Percentiles rank a stretch among this genome's conserved stretches.
Conservation (phyloP, 1,140 invertebrate species). For the Lucilia cuprina region DNA sequence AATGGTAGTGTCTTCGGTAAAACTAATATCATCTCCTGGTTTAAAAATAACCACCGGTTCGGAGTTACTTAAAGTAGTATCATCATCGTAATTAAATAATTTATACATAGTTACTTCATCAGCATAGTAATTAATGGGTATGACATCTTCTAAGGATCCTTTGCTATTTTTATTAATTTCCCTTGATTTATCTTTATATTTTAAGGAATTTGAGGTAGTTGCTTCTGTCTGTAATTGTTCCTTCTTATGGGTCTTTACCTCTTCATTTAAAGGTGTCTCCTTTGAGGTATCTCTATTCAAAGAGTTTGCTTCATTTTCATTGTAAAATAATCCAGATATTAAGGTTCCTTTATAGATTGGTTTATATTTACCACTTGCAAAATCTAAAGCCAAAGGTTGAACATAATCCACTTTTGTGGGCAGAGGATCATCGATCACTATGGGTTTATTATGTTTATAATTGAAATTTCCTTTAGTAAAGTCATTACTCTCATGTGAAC, state of each 20-base stretch:
- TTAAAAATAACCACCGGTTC: constrained; percentile 39
- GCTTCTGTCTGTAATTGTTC: too few relatives aligned
- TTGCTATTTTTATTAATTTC: neutral
- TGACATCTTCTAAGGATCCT: neutral
- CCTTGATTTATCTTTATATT: too few relatives aligned
- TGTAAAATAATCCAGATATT: neutral
- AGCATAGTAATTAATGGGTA: neutral
- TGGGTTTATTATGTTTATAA: neutral
- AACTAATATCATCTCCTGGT: constrained; percentile 26
- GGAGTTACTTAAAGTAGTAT: neutral
- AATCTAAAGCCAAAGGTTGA: neutral
- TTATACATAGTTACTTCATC: neutral
- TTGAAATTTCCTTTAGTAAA: neutral
- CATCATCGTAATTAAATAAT: constrained; percentile 10
- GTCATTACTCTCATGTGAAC: neutral
- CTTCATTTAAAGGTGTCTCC: too few relatives aligned
- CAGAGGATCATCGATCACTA: neutral
- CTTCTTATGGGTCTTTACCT: too few relatives aligned
- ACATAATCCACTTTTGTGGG: neutral
- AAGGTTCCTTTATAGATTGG: neutral
- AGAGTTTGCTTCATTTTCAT: neutral
- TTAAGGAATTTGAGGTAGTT: too few relatives aligned
- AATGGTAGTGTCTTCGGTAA: neutral
- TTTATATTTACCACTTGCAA: neutral
- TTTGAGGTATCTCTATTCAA: too few relatives aligned